A percentile compares a stretch with the other conserved stretches of the same genome.
Conservation (phyloP, 2,113 vertebrate species). For the Perognathus longimembris region DNA sequence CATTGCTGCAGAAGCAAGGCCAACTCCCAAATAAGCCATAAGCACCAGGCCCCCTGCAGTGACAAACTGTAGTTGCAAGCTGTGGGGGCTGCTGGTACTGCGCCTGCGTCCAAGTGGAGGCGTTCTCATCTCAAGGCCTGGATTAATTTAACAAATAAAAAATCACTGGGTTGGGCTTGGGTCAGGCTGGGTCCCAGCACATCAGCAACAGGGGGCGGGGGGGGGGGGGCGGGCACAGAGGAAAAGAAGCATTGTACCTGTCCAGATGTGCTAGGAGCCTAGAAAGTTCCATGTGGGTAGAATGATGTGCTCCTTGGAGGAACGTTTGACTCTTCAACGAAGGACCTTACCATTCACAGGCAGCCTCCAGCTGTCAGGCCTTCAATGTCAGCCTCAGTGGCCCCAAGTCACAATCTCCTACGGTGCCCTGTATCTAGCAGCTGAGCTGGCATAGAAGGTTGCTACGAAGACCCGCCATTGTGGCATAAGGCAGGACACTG, state of each 20-base stretch:
- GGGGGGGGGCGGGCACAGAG: background rate
- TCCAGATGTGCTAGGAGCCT: slow-evolving; percentile 42
- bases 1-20: slow-evolving; percentile 17
- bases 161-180: background rate
- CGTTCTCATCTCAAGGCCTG: background rate
- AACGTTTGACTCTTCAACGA: background rate
- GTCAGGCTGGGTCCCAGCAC: slow-evolving; percentile 11
- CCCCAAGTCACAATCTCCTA: background rate
- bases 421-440: background rate
- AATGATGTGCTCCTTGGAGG: background rate
- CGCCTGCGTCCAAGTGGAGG: background rate
- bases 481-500: background rate
- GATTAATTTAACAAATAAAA: slow-evolving; percentile 56
- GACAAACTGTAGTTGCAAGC: background rate
- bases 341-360: background rate
- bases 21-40: slow-evolving; percentile 19
- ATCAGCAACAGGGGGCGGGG: background rate
- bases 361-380: slow-evolving; percentile 3
- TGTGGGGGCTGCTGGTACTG: slow-evolving; percentile 14
- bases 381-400: background rate
- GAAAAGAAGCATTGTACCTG: slow-evolving; percentile 9
- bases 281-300: background rate
- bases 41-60: slow-evolving; percentile 32
- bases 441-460: background rate
- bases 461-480: background rate